Conservation (phyloP, 2,797 vertebrate species). For the Astyanax mexicanus region DNA sequence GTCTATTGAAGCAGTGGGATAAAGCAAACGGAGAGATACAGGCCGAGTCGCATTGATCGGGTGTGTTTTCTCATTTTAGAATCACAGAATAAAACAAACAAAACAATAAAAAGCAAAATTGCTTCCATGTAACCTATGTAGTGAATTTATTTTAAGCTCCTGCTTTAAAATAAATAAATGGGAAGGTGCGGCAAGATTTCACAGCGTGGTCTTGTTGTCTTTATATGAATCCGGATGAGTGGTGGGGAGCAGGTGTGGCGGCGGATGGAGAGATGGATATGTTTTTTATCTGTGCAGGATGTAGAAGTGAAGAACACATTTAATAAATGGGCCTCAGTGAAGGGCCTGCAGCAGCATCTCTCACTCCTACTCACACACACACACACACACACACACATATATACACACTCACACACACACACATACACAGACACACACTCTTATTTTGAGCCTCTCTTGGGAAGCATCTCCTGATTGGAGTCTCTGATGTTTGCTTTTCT, state of each 20-base stretch:
- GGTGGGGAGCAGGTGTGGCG: neutral
- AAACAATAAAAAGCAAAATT: too few relatives aligned
- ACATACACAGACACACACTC: constrained; percentile 5
- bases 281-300: neutral
- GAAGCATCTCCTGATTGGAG: constrained; percentile 44
- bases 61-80: too few relatives aligned
- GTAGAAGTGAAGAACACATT: neutral
- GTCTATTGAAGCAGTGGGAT: too few relatives aligned
- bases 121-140: too few relatives aligned
- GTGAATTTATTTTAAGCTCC: too few relatives aligned
- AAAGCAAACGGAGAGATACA: too few relatives aligned
- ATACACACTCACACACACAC: constrained; percentile 15
- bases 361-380: neutral
- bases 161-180: too few relatives aligned
- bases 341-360: constrained; percentile 4
- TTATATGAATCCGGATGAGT: neutral
- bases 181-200: neutral
- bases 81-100: too few relatives aligned
- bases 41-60: too few relatives aligned
- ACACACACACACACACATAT: constrained; percentile 9
- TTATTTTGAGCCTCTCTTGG: constrained; percentile 43
- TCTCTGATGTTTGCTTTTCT: constrained; percentile 33
- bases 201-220: neutral
- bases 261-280: neutral
- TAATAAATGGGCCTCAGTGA: constrained; percentile 16